These are phyloP conservation scores for Oreochromis grahami DNA, from an alignment of 2,797 vertebrate genomes.

Conservation along the genomic window DNA sequence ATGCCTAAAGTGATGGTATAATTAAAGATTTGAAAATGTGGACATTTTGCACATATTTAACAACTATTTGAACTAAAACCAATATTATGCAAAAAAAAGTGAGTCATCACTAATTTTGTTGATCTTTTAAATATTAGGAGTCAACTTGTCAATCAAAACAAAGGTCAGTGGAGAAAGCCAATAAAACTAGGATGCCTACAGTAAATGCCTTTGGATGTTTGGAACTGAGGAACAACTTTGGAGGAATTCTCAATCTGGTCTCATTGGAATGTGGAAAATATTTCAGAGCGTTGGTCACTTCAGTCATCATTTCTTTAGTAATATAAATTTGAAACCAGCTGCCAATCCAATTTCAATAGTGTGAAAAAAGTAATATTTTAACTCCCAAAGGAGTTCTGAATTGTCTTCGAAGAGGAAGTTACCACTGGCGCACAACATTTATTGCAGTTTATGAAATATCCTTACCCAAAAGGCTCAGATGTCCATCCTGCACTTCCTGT, in stretches of 20 bases:
- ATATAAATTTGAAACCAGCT: constrained; percentile 18
- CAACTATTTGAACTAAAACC: not conserved
- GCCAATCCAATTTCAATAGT: constrained; percentile 6
- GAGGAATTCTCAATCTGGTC: not conserved
- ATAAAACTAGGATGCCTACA: constrained; percentile 1
- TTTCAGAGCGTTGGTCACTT: not conserved
- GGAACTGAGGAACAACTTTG: not conserved
- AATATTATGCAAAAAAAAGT: not conserved
- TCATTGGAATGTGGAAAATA: not conserved
- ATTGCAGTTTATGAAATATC: constrained; percentile 54
- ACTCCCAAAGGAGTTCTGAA: constrained; percentile 6
- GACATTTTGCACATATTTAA: not conserved
- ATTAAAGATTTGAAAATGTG: not conserved
- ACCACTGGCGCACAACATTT: constrained; percentile 27
- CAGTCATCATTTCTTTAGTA: not conserved
- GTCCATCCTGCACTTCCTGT: constrained; percentile 52
- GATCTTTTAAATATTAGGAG: not conserved
- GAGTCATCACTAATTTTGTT: not conserved
- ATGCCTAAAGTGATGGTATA: not conserved
- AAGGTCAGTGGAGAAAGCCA: constrained; percentile 16
- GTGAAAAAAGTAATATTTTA: not conserved
- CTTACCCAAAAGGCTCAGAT: constrained; percentile 50
- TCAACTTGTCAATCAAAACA: constrained; percentile 8
- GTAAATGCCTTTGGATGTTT: not conserved
- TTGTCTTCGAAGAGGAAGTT: constrained; percentile 2